Evolutionary conservation across 1,140 invertebrate species (phyloP), one percentile per base, ranked within the genome.

Genomic region (Drosophila ironensis): DNA sequence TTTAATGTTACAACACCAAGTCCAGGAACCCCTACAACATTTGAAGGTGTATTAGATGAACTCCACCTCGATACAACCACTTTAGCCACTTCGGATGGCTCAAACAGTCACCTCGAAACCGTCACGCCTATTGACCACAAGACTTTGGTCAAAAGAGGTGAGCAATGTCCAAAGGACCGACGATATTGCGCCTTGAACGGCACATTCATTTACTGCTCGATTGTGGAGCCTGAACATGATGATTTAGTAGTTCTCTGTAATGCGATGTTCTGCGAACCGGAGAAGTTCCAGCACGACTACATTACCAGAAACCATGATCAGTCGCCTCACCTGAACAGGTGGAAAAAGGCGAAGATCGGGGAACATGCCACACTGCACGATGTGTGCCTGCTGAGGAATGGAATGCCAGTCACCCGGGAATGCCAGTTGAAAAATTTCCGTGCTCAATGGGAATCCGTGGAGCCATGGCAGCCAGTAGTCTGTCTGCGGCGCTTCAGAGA

Each of bases 391-490:
- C 38, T 61, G 0, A 38, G 38, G 0, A 88, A 87, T 16, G 88
- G 88, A 19, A 27, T 89, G 20, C 84, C 84, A 2, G 57, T 89
- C n/a, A 87, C 78, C 1, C 56, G 87, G 1, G 12, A 38, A 16
- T 89, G 88, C 17, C 17, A 35, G 0, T 0, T 56, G 6, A 4
- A 56, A 3, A 17, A 27, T 0, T 35, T 1, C 7, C 25, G 48
- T 0, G 80, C 88, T 2, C 19, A 47, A 8, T 89, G 88, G 88
- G 75, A 77, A 6, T 22, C 64, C 8, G 33, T 74, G 5, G 46
- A 57, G 4, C n/a, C 59, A 0, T 72, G 76, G 76, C 0, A 17
- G 0, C 38, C 33, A 0, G 52, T 87, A 1, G 63, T 71, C 4
- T 89, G 88, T 14, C 27, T 89, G 17, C 42, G 69, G 1, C 22